These are phyloP conservation scores for Lytechinus pictus DNA, from an alignment of 35 echinoderm and acorn worm genomes.

Conservation along the genomic window DNA sequence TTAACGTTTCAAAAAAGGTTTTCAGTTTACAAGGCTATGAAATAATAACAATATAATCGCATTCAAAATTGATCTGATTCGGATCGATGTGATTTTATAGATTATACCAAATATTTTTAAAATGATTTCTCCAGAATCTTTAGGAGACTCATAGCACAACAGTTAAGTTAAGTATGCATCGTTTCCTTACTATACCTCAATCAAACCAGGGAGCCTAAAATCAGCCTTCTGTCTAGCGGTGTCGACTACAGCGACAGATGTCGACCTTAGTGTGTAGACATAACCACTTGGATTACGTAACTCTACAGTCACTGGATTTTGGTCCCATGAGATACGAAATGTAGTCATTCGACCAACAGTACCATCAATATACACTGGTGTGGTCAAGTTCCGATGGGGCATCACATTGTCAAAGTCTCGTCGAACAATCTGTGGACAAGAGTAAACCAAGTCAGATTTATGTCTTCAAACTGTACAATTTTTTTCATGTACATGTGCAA, in stretches of 20 bases:
- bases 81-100: too few species aligned
- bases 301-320: not conserved
- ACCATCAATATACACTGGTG: conserved; percentile 9
- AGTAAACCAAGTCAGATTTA: not conserved
- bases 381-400: not conserved
- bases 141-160: too few species aligned
- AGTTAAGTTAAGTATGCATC: not conserved
- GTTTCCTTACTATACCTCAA: not conserved
- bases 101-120: too few species aligned
- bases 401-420: not conserved
- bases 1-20: too few species aligned
- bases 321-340: conserved; percentile 6
- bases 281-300: not conserved
- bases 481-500: too few species aligned
- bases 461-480: too few species aligned
- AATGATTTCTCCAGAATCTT: too few species aligned
- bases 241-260: not conserved
- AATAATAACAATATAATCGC: too few species aligned
- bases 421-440: not conserved
- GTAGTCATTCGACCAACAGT: not conserved
- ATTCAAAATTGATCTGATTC: too few species aligned
- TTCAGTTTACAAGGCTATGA: too few species aligned
- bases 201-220: not conserved
- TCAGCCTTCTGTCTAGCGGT: not conserved
- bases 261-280: not conserved